Evolutionary conservation across 2,888 invertebrate genomes (phyloP), one percentile per base, ranked within the genome.

Genomic region (Melanostoma mellinum): DNA sequence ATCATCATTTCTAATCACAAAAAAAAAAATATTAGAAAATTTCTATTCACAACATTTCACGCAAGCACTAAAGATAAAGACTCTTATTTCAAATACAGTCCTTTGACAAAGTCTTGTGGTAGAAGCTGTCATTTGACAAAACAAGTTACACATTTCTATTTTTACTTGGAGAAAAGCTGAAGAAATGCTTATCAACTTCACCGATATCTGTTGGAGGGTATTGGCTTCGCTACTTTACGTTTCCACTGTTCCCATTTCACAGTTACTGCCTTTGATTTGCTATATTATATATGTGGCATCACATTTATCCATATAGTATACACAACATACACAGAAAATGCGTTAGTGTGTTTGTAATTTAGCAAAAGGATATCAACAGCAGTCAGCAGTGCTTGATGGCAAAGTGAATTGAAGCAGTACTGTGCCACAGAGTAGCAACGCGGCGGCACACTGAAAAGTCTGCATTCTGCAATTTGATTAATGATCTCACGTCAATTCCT

Each of bases 381-480:
- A 20, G 20, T 20, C 20, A 20, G 20, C 20, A 71, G 69, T 74
- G 79, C 58, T 84, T 67, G 79, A 67, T 84, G 79, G 84, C 79
- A 79, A 84, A 84, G 84, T 84, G 84, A 79, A 84, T 79, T 84
- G 84, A 84, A 75, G 78, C 78, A 84, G 78, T 78, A 74, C 84
- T 75, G 71, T 48, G 79, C 67, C 75, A 69, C 79, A 75, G 65
- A 74, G 69, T 42, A 84, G 56, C 52, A 58, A 6, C 58, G 38
- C 50, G 61, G 82, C 82, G 73, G 82, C 69, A 79, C 67, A 84
- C 71, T 88, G 89, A 89, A 89, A 88, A 88, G 89, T 88, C 89
- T 89, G 90, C 90, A 90, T 89, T 89, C 89, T 91, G 91, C 90
- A 89, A 87, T 89, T 90, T 91, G 91, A 91, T 91, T 91, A 91